Evolutionary conservation across 2,113 vertebrate species (phyloP).

Genomic region (Trogon surrucura): DNA sequence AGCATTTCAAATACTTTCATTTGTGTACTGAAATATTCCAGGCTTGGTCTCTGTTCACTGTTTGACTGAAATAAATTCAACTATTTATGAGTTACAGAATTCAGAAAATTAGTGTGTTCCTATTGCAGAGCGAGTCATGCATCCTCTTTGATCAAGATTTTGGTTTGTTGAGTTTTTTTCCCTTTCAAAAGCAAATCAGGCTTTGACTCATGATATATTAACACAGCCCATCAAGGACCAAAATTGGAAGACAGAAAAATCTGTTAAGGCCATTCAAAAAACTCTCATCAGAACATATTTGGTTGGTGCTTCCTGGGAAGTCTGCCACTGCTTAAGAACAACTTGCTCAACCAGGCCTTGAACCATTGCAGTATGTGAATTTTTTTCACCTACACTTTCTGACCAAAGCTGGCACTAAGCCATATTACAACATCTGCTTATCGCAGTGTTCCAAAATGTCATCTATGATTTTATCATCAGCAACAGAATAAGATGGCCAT

Average conservation of each 20-base stretch:
- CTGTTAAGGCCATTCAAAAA: not conserved
- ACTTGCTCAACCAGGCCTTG: not conserved
- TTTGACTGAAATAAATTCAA: not conserved
- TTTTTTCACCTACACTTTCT: not conserved
- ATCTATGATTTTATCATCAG: not conserved
- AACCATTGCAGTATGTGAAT: not conserved
- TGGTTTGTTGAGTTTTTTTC: not conserved
- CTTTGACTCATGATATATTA: not conserved
- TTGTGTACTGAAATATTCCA: not conserved
- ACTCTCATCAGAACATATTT: not conserved
- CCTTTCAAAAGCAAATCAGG: not conserved
- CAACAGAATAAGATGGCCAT: not conserved
- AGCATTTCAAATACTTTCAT: not conserved
- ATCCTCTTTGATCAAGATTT: not conserved
- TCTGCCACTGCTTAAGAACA: not conserved
- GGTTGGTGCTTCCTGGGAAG: not conserved
- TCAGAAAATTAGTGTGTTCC: not conserved
- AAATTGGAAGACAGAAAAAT: not conserved
- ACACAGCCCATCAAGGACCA: not conserved
- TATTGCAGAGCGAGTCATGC: not conserved
- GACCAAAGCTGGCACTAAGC: not conserved
- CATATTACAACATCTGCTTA: not conserved
- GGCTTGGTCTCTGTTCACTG: not conserved
- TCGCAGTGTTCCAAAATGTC: not conserved
- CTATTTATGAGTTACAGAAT: not conserved